phyloP scores from a whole-genome alignment of 2,797 vertebrate genomes.

The Micromesistius poutassou region DNA sequence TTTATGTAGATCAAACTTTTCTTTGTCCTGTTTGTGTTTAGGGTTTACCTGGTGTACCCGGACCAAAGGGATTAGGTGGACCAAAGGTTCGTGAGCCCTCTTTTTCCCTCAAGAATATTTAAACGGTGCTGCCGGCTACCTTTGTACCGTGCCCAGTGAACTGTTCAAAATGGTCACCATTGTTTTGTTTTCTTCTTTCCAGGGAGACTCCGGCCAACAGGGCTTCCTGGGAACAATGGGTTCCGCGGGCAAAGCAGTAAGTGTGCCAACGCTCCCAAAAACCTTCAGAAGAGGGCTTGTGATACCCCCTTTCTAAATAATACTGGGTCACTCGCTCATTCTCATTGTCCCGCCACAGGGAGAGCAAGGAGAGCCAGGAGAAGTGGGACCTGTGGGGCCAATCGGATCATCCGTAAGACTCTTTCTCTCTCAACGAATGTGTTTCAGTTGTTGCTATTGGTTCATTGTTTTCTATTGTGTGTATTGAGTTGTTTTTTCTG shows the following conservation, averaged over 20 bases:
- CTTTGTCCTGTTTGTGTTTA: slow-evolving; percentile 52
- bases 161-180: neutral
- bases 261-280: slow-evolving; percentile 36
- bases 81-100: slow-evolving; percentile 78
- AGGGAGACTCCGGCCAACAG: slow-evolving; percentile 81
- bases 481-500: neutral
- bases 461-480: slow-evolving; percentile 4
- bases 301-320: neutral
- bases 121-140: neutral
- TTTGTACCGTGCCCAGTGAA: neutral
- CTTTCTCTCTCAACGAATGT: neutral
- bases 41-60: slow-evolving; percentile 88
- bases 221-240: slow-evolving; percentile 87
- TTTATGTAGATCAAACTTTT: neutral
- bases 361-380: slow-evolving; percentile 85
- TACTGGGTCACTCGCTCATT: slow-evolving; percentile 18
- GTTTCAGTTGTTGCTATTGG: neutral
- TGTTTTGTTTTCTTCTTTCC: slow-evolving; percentile 19
- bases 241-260: slow-evolving; percentile 88
- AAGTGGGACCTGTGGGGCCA: slow-evolving; percentile 83
- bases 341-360: slow-evolving; percentile 73
- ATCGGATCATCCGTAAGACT: slow-evolving; percentile 85
- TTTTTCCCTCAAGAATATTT: neutral
- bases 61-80: slow-evolving; percentile 84
- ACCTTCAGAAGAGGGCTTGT: neutral